Conservation (phyloP, 2,888 invertebrate species). For the Diarsia rubi region DNA sequence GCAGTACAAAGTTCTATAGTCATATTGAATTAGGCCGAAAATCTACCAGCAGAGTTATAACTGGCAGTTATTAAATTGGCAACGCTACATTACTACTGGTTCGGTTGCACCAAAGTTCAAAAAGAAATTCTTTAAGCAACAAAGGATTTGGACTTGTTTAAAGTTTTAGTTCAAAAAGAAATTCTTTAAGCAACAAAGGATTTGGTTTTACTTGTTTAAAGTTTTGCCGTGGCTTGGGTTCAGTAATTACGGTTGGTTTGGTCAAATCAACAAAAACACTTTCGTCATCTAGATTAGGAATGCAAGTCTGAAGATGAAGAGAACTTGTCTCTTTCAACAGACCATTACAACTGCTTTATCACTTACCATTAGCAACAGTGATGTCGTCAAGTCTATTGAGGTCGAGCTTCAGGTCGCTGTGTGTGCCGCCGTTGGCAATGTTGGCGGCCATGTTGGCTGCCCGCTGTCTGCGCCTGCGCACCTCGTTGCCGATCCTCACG, state of each 20-base stretch:
- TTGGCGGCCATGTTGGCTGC: conserved; percentile 83
- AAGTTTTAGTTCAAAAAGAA: too few relatives aligned
- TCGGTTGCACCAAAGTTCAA: not conserved
- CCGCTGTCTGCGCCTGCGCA: conserved; percentile 81
- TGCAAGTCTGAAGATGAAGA: not conserved
- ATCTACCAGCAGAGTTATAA: not conserved
- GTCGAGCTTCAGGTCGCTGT: conserved; percentile 84
- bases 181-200: too few relatives aligned
- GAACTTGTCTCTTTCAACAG: not conserved
- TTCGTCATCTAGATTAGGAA: not conserved
- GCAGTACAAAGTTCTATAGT: not conserved
- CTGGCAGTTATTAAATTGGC: not conserved
- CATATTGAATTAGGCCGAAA: not conserved
- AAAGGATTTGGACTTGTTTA: too few relatives aligned
- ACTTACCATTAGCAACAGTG: conserved; percentile 79
- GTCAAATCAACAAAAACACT: not conserved
- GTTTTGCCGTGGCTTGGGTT: too few relatives aligned
- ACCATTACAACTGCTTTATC: not conserved
- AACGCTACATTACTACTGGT: not conserved
- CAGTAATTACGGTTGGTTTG: not conserved
- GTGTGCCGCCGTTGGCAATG: conserved; percentile 69
- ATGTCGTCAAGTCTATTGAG: conserved; percentile 85
- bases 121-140: too few relatives aligned
- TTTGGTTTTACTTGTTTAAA: too few relatives aligned
- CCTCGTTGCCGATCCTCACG: conserved; percentile 86